phyloP scores from a whole-genome alignment of 2,113 vertebrate genomes.

The Ailuropoda melanoleuca region DNA sequence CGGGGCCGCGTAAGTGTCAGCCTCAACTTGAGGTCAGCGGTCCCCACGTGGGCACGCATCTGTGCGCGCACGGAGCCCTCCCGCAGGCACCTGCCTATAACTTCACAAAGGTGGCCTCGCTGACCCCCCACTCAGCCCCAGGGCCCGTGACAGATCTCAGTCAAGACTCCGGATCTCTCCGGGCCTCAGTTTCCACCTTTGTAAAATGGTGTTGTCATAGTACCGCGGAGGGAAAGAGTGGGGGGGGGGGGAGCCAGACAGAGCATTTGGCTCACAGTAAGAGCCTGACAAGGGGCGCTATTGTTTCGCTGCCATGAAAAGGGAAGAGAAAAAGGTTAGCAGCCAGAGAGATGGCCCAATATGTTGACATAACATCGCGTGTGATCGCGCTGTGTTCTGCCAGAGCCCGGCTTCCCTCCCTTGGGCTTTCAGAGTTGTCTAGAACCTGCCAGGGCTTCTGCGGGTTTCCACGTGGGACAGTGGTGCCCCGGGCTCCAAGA shows the following conservation, averaged over 20 bases:
- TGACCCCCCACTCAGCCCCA: not conserved
- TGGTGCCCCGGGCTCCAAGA: not conserved
- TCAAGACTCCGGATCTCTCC: not conserved
- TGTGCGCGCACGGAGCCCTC: not conserved
- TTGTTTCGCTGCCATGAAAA: not conserved
- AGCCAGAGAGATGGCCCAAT: not conserved
- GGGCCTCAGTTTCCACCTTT: not conserved
- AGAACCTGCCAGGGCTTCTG: not conserved
- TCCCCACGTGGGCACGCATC: not conserved
- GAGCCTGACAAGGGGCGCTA: not conserved
- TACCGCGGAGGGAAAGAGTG: not conserved
- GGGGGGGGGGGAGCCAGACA: not conserved
- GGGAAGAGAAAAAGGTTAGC: not conserved
- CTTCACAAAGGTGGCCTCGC: not conserved
- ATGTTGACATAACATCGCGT: not conserved
- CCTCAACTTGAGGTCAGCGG: not conserved
- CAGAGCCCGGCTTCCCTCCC: not conserved
- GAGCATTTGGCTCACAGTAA: not conserved
- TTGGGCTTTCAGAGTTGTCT: not conserved
- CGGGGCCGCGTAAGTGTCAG: not conserved
- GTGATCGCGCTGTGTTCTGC: not conserved
- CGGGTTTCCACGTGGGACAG: not conserved
- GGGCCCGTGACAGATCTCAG: not conserved
- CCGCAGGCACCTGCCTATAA: not conserved
- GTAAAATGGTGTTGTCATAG: not conserved